phyloP scores from a whole-genome alignment of 30 jellyfish, hydroid and myxozoan genomes.

The Hydractinia symbiolongicarpus region DNA sequence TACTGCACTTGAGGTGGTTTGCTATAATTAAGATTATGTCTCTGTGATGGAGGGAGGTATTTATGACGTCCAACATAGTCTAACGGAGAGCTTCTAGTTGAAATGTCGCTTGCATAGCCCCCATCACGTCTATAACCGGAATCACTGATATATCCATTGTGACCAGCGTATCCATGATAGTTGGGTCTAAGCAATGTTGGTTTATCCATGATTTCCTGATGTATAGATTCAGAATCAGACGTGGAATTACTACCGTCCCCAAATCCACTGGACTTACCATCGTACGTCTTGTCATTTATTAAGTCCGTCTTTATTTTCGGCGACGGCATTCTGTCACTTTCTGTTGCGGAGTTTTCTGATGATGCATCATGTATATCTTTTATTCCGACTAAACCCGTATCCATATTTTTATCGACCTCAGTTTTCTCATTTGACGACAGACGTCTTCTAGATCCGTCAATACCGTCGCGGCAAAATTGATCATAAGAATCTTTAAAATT shows the following conservation, averaged over 20 bases:
- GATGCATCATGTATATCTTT: conserved; percentile 57
- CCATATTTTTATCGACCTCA: conserved; percentile 39
- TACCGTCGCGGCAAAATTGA: conserved; percentile 73
- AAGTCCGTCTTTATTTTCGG: not conserved
- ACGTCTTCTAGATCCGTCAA: conserved; percentile 34
- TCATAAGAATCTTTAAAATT: conserved; percentile 92
- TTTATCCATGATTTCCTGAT: conserved; percentile 2
- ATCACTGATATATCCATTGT: conserved; percentile 34
- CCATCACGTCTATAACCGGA: conserved; percentile 44
- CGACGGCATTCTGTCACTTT: conserved; percentile 56
- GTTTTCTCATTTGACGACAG: conserved; percentile 54
- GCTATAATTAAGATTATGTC: conserved; percentile 18
- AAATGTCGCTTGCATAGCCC: conserved; percentile 80
- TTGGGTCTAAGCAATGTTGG: not conserved
- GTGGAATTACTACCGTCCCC: conserved; percentile 90
- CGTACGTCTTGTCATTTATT: not conserved
- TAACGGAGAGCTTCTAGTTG: conserved; percentile 81
- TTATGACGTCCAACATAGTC: conserved; percentile 23
- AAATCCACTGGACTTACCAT: conserved; percentile 54
- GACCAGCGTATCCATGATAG: not conserved
- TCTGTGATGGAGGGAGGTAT: conserved; percentile 38
- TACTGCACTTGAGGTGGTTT: conserved; percentile 46
- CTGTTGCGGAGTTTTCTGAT: conserved; percentile 79
- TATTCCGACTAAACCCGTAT: not conserved
- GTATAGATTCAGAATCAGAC: conserved; percentile 80